Percentiles rank a stretch among this genome's conserved stretches.
phyloP scores from a whole-genome alignment of 2,113 vertebrate genomes.

The Nycticryphes semicollaris region DNA sequence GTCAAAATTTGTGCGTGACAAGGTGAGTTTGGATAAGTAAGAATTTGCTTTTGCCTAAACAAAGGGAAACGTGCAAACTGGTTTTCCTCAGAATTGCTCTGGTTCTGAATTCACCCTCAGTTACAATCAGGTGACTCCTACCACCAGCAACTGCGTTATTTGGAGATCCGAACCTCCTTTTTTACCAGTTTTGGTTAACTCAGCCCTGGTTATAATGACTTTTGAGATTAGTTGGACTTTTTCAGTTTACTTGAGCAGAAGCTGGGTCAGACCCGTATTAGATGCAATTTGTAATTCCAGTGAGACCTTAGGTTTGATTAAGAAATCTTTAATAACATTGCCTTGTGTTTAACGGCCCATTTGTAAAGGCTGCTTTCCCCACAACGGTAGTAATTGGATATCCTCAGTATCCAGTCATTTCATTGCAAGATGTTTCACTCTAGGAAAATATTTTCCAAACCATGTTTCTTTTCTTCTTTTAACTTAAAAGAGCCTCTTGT shows the following conservation, averaged over 20 bases:
- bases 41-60: background rate
- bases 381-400: background rate
- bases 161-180: background rate
- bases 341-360: background rate
- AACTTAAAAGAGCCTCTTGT: slow-evolving; percentile 14
- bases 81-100: background rate
- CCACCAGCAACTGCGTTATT: background rate
- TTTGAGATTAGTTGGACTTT: background rate
- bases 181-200: background rate
- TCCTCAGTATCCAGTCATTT: background rate
- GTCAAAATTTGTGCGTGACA: background rate
- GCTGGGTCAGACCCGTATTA: background rate
- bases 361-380: background rate
- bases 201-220: background rate
- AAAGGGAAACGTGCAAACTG: background rate
- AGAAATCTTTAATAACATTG: background rate
- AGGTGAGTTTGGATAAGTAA: background rate
- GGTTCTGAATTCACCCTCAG: background rate
- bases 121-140: background rate
- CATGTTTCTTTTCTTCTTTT: slow-evolving; percentile 40
- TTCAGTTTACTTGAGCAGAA: background rate
- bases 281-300: background rate
- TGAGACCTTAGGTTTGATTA: background rate
- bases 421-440: background rate
- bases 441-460: slow-evolving; percentile 22